A percentile compares a stretch with the other conserved stretches of the same genome.
Evolutionary conservation across 2,797 vertebrate genomes (phyloP).

Genomic region (Heliangelus exortis): DNA sequence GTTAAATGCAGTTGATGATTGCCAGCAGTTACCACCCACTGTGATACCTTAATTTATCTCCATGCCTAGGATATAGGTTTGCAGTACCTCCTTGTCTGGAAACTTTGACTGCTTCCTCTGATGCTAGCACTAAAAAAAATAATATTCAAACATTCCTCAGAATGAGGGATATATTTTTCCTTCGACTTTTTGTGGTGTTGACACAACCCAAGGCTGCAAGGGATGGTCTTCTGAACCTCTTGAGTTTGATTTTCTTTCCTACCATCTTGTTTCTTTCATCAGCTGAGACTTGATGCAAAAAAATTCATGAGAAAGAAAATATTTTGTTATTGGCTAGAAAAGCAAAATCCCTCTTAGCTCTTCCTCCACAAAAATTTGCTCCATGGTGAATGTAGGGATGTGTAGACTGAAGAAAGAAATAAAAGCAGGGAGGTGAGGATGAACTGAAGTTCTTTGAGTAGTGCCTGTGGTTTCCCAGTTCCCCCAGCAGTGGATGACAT

Average conservation of each 20-base stretch:
- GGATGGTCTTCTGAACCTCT: neutral
- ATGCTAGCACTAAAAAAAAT: neutral
- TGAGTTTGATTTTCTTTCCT: neutral
- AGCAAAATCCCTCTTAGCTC: neutral
- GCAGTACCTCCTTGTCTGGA: conserved; percentile 9
- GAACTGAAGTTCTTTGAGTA: neutral
- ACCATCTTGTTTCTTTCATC: neutral
- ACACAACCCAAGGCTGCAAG: neutral
- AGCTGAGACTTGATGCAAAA: neutral
- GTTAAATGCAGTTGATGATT: conserved; percentile 42
- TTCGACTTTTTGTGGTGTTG: neutral
- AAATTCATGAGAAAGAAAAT: neutral
- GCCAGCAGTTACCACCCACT: conserved; percentile 49
- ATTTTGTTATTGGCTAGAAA: neutral
- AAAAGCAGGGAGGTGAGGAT: neutral
- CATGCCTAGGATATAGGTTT: neutral
- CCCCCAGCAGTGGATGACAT: neutral
- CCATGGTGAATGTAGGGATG: fast-evolving
- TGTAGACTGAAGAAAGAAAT: neutral
- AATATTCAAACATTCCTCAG: neutral
- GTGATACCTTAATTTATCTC: conserved; percentile 26
- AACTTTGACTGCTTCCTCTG: conserved; percentile 24
- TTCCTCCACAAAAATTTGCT: neutral
- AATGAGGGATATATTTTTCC: conserved; percentile 16
- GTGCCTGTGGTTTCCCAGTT: neutral